Base-by-base conservation (phyloP, 2,888 invertebrate genomes). In the Neoitamus cyanurus region DNA sequence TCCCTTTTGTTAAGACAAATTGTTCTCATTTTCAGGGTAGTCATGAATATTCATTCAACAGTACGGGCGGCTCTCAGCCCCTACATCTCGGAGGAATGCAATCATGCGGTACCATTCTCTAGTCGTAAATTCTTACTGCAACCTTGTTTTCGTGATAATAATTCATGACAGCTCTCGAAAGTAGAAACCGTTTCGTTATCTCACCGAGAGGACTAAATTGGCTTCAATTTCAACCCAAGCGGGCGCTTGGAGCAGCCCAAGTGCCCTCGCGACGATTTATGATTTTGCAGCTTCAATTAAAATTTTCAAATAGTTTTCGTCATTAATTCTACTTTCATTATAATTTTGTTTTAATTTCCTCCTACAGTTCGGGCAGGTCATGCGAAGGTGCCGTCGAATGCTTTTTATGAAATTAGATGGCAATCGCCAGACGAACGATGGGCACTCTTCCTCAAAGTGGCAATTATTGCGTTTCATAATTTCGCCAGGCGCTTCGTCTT, bases 291-390 rank as follows among this genome's bases (percentile, higher is more conserved):
- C 36, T 68, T 69, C 82, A 82, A 82, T 82, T 82, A 82, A 82
- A 82, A 82, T 82, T 82, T 82, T 82, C 69, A 69, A 82, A 82
- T 69, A 82, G 82, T 69, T 78, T 48, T 58, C 78, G 34, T 78
- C 78, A 78, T 78, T 78, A 78, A 78, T 78, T 78, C 69, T 36
- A 82, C 82, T 82, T 69, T 82, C 82, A 82, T 82, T 82, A 82
- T 69, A 82, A 82, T 82, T 69, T 82, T 37, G 37, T n/a, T 82
- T 37, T 82, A 82, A 82, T 82, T 82, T 82, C 82, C 82, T 69
- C 20, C 6, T 20, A n/a, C 25, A n/a, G 68, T 37, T 82, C 82
- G 11, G 37, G 15, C 31, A 30, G 30, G 78, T 82, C 82, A 28
- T 82, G 82, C 69, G 37, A 37, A 42, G 36, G 25, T 25, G 11